Conservation (phyloP, 2,888 invertebrate species). For the Callyntrura guangdongensis region DNA sequence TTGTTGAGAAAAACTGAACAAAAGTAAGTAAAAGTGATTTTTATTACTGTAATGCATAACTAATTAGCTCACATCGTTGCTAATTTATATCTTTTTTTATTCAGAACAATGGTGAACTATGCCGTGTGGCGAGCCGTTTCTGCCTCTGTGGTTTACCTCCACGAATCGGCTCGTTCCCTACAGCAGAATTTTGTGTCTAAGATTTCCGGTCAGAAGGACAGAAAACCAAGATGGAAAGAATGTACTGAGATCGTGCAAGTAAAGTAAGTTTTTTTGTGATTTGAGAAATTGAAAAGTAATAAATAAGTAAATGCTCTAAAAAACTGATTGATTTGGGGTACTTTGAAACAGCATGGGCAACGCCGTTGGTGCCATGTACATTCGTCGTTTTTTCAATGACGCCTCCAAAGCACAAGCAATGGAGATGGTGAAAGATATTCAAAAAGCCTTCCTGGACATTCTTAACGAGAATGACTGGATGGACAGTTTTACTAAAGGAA, state of each 20-base stretch:
- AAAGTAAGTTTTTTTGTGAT: no score
- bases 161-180: conserved; percentile 91
- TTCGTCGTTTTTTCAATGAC: conserved; percentile 94
- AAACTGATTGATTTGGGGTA: neutral
- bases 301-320: neutral
- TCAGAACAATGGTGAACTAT: conserved; percentile 93
- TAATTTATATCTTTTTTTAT: neutral
- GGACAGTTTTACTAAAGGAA: conserved; percentile 88
- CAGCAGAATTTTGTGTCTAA: conserved; percentile 93
- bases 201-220: conserved; percentile 92
- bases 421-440: conserved; percentile 91
- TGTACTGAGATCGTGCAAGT: conserved; percentile 90
- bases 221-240: conserved; percentile 96
- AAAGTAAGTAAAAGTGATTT: conserved; percentile 87
- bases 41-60: no score
- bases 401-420: conserved; percentile 92
- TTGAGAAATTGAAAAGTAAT: no score
- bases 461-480: conserved; percentile 94
- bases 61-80: no score
- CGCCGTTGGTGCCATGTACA: conserved; percentile 92
- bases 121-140: conserved; percentile 96
- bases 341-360: conserved; percentile 85
- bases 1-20: conserved; percentile 88
- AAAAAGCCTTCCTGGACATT: conserved; percentile 93
- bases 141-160: conserved; percentile 90